A percentile compares a stretch with the other conserved stretches of the same genome.
These are phyloP conservation scores for Macrochelys suwanniensis DNA, from an alignment of 2,797 vertebrate genomes.

Conservation along the genomic window DNA sequence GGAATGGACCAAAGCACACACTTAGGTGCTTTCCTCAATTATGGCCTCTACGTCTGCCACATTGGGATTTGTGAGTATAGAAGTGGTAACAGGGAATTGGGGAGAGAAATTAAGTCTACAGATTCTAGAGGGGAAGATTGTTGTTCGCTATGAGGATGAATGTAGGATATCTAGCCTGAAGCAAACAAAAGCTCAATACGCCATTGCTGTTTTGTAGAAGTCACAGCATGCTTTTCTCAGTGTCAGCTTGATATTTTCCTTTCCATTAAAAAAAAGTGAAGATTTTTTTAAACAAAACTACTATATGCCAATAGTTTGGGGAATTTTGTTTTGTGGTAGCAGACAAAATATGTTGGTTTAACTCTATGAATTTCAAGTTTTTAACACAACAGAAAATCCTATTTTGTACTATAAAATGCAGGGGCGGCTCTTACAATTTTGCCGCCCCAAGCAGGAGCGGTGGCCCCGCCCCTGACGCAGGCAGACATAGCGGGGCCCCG, in stretches of 20 bases:
- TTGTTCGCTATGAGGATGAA: background rate
- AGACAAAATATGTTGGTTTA: background rate
- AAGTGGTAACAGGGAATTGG: background rate
- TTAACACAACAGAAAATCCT: background rate
- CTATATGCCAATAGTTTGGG: background rate
- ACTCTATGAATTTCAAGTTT: background rate
- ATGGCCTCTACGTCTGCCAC: fast-evolving
- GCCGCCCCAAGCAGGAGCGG: too few relatives aligned
- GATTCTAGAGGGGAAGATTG: background rate
- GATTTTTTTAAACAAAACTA: background rate
- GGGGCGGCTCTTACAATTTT: too few relatives aligned
- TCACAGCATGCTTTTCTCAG: background rate
- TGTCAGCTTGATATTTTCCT: background rate
- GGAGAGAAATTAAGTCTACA: background rate
- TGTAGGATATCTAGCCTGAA: background rate
- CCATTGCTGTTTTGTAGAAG: background rate
- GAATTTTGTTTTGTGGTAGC: background rate
- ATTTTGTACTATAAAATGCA: background rate
- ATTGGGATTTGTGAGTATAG: background rate
- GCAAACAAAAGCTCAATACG: background rate
- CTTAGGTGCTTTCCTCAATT: background rate
- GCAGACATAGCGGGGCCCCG: too few relatives aligned
- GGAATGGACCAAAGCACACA: fast-evolving
- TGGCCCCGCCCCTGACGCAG: too few relatives aligned
- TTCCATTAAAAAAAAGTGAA: background rate